A percentile compares a stretch with the other conserved stretches of the same genome.
Conservation (phyloP, 2,113 vertebrate genomes). For the Nannospalax galili region DNA sequence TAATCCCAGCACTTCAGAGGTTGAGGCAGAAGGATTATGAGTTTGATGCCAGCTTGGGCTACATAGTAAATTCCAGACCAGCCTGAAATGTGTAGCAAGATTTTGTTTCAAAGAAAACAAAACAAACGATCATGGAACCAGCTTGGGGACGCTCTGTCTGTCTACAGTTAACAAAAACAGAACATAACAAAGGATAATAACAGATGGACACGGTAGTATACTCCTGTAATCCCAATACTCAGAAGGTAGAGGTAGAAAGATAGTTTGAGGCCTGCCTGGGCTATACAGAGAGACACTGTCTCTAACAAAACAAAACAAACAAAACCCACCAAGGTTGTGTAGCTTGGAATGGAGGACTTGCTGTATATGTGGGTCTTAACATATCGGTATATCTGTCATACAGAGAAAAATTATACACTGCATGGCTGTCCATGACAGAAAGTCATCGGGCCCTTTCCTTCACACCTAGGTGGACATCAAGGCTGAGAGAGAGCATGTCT, state of each 20-base stretch:
- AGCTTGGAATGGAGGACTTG: not conserved
- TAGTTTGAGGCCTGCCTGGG: not conserved
- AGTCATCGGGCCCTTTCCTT: constrained; percentile 17
- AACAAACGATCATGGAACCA: not conserved
- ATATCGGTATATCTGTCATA: not conserved
- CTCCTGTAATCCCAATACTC: not conserved
- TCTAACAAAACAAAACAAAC: not conserved
- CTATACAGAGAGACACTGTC: not conserved
- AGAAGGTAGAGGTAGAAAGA: too few relatives aligned
- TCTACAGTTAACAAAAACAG: not conserved
- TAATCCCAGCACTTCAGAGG: not conserved
- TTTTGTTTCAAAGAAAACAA: not conserved
- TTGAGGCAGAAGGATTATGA: not conserved
- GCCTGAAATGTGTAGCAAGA: not conserved
- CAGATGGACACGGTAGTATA: not conserved
- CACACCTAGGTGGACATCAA: constrained; percentile 39
- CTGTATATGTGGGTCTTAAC: not conserved
- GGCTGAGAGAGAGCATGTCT: constrained; percentile 1
- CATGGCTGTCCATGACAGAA: not conserved
- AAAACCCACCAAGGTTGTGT: not conserved
- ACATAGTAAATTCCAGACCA: not conserved
- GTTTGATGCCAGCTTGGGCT: not conserved
- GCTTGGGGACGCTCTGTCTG: not conserved
- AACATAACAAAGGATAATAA: not conserved
- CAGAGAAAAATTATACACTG: not conserved